Evolutionary conservation across 2,797 vertebrate species (phyloP), one percentile per base, ranked within the genome.

Genomic region (Myotis planiceps): DNA sequence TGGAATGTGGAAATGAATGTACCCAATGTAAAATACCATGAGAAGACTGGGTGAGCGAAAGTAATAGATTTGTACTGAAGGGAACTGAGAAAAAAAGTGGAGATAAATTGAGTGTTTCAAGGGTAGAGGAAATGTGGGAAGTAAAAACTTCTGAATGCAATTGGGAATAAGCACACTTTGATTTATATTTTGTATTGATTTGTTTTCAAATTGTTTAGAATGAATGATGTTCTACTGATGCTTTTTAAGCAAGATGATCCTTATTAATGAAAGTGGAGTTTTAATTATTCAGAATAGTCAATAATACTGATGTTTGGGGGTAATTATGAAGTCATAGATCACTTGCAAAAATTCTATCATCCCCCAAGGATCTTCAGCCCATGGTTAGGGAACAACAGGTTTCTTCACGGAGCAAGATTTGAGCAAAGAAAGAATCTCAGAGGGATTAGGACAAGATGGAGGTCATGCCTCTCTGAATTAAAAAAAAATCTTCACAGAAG

Each of bases 181-280:
- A 84, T 68, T 93, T 89, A 32, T 68, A 53, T 81, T 89, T 80
- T 76, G 8, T 49, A 55, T 55, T 63, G 29, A 76, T 60, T 60
- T 81, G 21, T 72, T 90, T 90, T 92, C 19, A 74, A 63, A 42
- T 27, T 81, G 9, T 45, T 84, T 55, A 84, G 23, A 76, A 92
- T 55, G 14, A 95, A 78, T 45, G 63, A 89, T 80, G 15, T 63
- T 79, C 23, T 76, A 42, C 74, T 72, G 18, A 63, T 16, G 5
- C 14, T 63, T 96, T 96, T 51, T 69, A 19, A 92, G 49, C 15
- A 93, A 95, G 53, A 68, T 29, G 23, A 16, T 79, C 16, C 45
- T 80, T 90, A 81, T 37, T 88, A 82, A 25, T 82, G 14, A 91
- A 75, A 39, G 2, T 5, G 3, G 21, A 80, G 8, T 49, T 90